Evolutionary conservation across 2,113 vertebrate species (phyloP).

Genomic region (Probosciger aterrimus): DNA sequence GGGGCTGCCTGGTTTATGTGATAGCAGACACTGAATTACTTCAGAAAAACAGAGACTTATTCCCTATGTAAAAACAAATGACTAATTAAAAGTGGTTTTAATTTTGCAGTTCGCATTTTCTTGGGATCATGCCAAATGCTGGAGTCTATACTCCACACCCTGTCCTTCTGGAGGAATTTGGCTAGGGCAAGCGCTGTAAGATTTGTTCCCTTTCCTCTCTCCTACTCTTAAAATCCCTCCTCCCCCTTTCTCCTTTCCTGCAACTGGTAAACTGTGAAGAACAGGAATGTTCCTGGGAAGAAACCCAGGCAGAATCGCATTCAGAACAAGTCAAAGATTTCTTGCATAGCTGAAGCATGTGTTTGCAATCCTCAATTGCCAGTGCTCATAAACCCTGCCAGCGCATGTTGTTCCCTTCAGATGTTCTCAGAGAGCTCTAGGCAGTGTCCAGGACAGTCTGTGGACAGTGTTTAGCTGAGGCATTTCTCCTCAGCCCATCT

Average conservation of each 20-base stretch:
- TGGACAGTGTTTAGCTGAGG: not conserved
- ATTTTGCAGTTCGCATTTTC: conserved; percentile 7
- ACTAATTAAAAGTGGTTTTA: conserved; percentile 45
- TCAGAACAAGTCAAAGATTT: conserved; percentile 66
- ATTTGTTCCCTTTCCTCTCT: conserved; percentile 28
- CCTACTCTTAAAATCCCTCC: not conserved
- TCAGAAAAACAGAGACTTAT: not conserved
- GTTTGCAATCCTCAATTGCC: conserved; percentile 48
- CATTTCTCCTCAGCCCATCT: not conserved
- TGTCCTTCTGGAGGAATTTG: conserved; percentile 44
- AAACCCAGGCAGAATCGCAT: conserved; percentile 57
- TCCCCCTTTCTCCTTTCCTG: not conserved
- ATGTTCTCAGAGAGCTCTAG: conserved; percentile 29
- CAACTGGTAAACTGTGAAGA: conserved; percentile 57
- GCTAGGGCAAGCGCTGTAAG: not conserved
- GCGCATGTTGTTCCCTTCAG: conserved; percentile 30
- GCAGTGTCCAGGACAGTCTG: not conserved
- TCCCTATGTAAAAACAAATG: conserved; percentile 7
- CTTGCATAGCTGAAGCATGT: conserved; percentile 67
- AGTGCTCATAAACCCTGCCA: conserved; percentile 11
- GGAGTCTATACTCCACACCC: conserved; percentile 25
- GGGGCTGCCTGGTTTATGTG: conserved; percentile 2
- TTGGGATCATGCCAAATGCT: not conserved
- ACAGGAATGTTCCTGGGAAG: conserved; percentile 65
- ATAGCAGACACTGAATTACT: conserved; percentile 5